Base-by-base conservation (phyloP, 2,888 invertebrate genomes). In the Brachyopa scutellaris region DNA sequence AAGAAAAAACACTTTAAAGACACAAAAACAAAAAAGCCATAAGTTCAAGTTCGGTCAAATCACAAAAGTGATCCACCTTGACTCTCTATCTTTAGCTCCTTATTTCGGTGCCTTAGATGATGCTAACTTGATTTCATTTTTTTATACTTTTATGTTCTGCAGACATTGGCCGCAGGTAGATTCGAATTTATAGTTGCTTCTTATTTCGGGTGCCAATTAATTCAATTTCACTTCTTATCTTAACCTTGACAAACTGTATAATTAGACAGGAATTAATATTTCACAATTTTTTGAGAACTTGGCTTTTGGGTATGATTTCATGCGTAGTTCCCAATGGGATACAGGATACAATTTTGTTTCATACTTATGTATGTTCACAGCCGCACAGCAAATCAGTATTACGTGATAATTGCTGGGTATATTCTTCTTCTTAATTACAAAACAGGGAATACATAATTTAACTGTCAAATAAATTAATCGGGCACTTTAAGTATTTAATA, bases 161-260 rank as follows among this genome's bases (percentile, higher is more conserved):
- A 45, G 23, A 45, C 45, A 31, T 61, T 64, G 57, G 36, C 17
- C 26, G n/a, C 74, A 80, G 74, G 74, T 69, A 69, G 80, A 57
- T 61, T 11, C 31, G 13, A 13, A 59, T 33, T 26, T 6, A 11
- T 15, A 31, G 11, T 38, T 2, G 19, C 2, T 29, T 31, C 45
- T 40, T 77, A 47, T 47, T 36, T 8, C 23, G 59, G 45, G 67
- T 67, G 66, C 47, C 67, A 79, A 79, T 67, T 67, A 74, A 74
- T 67, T 74, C 55, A 67, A 36, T 53, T 64, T 19, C 23, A 49
- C 64, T 45, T 9, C 2, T 66, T 26, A 15, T 47, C 55, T 55
- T 21, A 31, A 51, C 53, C 29, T 66, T 61, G 55, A 40, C 42
- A 61, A 61, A 74, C 17, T 21, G 45, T 61, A 61, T 74, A 74